Evolutionary conservation across 2,113 vertebrate genomes (phyloP), one percentile per base, ranked within the genome.

Genomic region (Echinops telfairi): DNA sequence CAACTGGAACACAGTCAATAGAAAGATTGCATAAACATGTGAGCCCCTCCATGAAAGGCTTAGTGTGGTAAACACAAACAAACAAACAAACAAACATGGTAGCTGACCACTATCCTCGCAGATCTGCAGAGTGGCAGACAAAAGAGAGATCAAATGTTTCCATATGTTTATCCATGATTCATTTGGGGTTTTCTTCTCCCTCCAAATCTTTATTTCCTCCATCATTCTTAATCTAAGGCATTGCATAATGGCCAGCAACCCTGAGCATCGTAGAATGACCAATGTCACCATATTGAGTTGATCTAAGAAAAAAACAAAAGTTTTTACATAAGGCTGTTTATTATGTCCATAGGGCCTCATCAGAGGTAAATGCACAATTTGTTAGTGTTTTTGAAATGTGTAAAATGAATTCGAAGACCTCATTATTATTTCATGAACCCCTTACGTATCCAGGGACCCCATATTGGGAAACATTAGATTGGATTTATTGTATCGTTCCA

Each of bases 401-500:
- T 86, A 78, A 87, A 89, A 78, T 79, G 66, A 62, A 94, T 83
- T 88, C 89, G 58, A 62, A 88, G 60, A 76, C 62, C 57, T 95
- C 81, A 86, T 90, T 77, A 90, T 53, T 78, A 88, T 86, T 88
- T 75, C 80, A 90, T 33, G 86, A 83, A 76, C 47, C 66, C 83
- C 80, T 47, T 66, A 81, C 31, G 20, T 86, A 47, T 25, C 71
- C 79, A 90, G n/a, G 14, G 95, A 88, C 76, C 53, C 95, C 83
- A 90, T 62, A 64, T 47, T 80, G 86, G 40, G 75, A 94, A 91
- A 75, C 10, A 81, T 81, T 88, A 86, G 66, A 57, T 90, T 88
- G 75, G 80, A 88, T 89, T 96, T 92, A 91, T 86, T 83, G 86
- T 73, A 36, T 29, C n/a, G 29, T 70, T 86, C 58, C 83, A 89